A percentile compares a stretch with the other conserved stretches of the same genome.
phyloP scores from a whole-genome alignment of 2,113 vertebrate species.

The Myotis brandtii region DNA sequence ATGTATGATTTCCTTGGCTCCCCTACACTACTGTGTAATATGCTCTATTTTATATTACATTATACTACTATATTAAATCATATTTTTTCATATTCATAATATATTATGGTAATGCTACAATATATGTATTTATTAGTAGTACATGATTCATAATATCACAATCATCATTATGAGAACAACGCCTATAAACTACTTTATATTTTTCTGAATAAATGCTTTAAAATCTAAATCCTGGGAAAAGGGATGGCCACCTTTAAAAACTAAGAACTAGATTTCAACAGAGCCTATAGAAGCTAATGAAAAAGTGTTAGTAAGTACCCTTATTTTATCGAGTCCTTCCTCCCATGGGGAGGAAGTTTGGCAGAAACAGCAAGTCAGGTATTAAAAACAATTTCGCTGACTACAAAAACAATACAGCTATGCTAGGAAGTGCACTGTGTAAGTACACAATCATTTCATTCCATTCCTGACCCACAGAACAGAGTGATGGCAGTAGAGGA shows the following conservation, averaged over 20 bases:
- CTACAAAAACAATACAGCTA: not conserved
- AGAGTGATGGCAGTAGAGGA: not conserved
- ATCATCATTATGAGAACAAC: not conserved
- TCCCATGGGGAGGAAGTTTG: not conserved
- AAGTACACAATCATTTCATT: not conserved
- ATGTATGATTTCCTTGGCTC: not conserved
- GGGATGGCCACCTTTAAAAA: not conserved
- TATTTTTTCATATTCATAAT: not conserved
- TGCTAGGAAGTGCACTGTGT: not conserved
- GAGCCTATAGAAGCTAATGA: not conserved
- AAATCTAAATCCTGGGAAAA: not conserved
- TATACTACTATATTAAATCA: not conserved
- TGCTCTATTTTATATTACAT: not conserved
- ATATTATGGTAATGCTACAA: not conserved
- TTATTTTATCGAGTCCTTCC: not conserved
- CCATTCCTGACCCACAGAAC: not conserved
- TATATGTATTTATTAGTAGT: not conserved
- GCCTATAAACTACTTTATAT: not conserved
- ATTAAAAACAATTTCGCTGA: not conserved
- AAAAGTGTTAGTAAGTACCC: not conserved
- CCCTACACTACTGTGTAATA: not conserved
- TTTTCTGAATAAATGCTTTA: slow-evolving; percentile 42
- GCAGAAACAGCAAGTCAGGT: not conserved
- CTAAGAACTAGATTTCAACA: not conserved
- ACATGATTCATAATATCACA: not conserved